Evolutionary conservation across 2,888 invertebrate species (phyloP), one percentile per base, ranked within the genome.

Genomic region (Apamea epomidion): DNA sequence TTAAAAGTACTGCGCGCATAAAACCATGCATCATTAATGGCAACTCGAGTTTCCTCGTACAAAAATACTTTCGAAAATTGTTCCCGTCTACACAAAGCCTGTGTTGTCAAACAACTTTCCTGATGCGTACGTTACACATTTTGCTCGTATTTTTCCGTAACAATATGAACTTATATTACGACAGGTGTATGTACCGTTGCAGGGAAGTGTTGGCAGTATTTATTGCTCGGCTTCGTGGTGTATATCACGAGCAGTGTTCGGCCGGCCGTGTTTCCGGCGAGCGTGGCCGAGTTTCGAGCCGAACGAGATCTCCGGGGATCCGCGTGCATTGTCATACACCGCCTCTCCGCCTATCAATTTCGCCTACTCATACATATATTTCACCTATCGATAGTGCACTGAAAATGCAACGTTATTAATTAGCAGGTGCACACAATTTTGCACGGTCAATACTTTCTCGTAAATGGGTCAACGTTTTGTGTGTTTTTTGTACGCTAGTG

Each of bases 231-330:
- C 82, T 80, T 78, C 80, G 69, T 58, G 64, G 82, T 74, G 76
- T 81, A 84, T 88, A 85, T 79, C 85, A 84, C 79, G 83, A 88
- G 89, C 83, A 86, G 90, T 85, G 92, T 91, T 92, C 91, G 91
- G 90, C 87, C 91, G 89, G 89, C 84, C 86, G 91, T 82, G 86
- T 90, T 93, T 93, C 94, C 93, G 93, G 80, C 82, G 85, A 90
- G 87, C 86, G 91, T 93, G 94, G 92, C 95, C 95, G 95, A 95
- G 92, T 95, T 95, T 92, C 93, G 81, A 91, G 87, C 90, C 88
- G 84, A 91, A 83, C 93, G 92, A 93, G 92, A 94, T 95, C 95
- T 92, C 92, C 87, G 88, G 94, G 91, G 93, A 93, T 92, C 90
- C 92, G 90, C 90, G 87, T 88, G 90, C 91, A 92, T 94, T 95